Evolutionary conservation across 2,888 invertebrate genomes (phyloP), one percentile per base, ranked within the genome.

Genomic region (Carterocephalus palaemon): DNA sequence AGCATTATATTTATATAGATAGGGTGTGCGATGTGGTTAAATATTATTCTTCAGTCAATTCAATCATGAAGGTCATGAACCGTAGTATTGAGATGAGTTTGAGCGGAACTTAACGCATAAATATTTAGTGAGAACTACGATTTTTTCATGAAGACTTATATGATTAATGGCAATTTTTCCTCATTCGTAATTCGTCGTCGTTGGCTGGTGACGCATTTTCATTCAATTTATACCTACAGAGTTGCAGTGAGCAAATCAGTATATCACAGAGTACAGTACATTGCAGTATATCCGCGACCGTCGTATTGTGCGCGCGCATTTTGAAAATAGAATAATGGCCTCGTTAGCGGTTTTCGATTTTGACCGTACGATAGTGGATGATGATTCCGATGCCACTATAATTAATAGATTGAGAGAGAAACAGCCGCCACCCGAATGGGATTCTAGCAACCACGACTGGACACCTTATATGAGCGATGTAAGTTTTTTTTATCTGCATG

Each of bases 391-490:
- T 46, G 82, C 82, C 0, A 82, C 83, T 0, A 75, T 85, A 37
- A 83, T 85, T 46, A 72, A 74, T 43, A 79, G 69, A 56, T 53
- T 86, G 47, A 64, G 77, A 4, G 82, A 83, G 47, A 80, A 74
- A 29, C 59, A 71, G 34, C 76, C 83, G 1, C 85, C 85, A 3
- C 84, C 85, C 0, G 83, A 83, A 46, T 84, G 79, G 78, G 83
- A 86, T 29, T 54, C 67, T 0, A 54, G 65, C 0, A 77, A 62
- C 38, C 62, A 71, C 6, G 84, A 86, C 48, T 86, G 86, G 86
- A 85, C 84, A 0, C 86, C 85, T 0, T 86, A 85, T 28, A 86
- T 86, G 86, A 81, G 77, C 48, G 75, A 82, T 61, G 86, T 84
- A 59, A 83, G 84, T 71, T 12, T n/a, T n/a, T 20, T 16, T 31